Percentiles rank a stretch among this genome's conserved stretches.
Conservation (phyloP, 2,113 vertebrate species). For the Perca schrenkii region DNA sequence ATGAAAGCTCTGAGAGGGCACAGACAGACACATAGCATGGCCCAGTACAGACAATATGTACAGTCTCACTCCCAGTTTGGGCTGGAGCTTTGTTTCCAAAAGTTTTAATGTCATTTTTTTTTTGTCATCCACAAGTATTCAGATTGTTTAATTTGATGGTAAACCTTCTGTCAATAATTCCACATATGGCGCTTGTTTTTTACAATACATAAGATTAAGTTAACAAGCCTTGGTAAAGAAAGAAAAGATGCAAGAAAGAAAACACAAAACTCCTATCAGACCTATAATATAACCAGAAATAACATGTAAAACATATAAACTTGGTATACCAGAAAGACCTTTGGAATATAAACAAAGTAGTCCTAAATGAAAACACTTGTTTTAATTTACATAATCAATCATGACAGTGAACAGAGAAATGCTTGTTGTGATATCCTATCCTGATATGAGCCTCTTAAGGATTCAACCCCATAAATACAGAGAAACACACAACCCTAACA, state of each 20-base stretch:
- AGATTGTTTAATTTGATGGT: neutral
- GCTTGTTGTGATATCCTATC: neutral
- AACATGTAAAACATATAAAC: neutral
- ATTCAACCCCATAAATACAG: constrained; percentile 15
- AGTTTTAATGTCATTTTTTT: neutral
- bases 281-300: neutral
- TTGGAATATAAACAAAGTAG: neutral
- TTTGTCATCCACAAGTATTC: neutral
- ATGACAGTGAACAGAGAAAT: constrained; percentile 10
- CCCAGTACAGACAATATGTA: neutral
- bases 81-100: neutral
- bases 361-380: neutral
- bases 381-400: neutral
- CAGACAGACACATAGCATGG: neutral
- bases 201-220: neutral
- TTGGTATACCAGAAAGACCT: neutral
- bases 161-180: neutral
- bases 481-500: neutral
- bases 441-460: constrained; percentile 26
- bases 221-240: neutral
- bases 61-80: neutral
- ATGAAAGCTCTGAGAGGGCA: constrained; percentile 5
- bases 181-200: neutral
- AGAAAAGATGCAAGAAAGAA: neutral
- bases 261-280: neutral